Percentiles rank a stretch among this genome's conserved stretches.
Evolutionary conservation across 92 coral and sea anemone genomes (phyloP).

Genomic region (Ricordea florida): DNA sequence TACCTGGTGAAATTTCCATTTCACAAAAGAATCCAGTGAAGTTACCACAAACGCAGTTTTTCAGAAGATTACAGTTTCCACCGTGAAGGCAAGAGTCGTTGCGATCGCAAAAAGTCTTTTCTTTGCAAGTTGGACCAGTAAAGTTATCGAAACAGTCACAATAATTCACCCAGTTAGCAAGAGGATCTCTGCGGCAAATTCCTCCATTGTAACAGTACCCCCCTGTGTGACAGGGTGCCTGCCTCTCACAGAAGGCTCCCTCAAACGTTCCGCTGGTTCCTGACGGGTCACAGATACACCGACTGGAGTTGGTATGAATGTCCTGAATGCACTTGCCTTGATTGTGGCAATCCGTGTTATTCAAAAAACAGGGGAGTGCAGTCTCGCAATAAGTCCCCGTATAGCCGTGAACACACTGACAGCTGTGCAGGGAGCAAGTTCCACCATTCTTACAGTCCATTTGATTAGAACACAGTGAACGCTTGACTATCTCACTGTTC

Average conservation of each 20-base stretch:
- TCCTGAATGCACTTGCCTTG: neutral
- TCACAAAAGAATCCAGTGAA: conserved; percentile 13
- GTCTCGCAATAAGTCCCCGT: neutral
- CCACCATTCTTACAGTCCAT: no score
- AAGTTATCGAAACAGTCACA: neutral
- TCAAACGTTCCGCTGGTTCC: neutral
- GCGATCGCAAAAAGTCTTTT: neutral
- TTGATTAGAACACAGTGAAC: no score
- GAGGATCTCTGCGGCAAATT: neutral
- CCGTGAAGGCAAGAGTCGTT: neutral
- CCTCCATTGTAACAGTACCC: neutral
- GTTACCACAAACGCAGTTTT: neutral
- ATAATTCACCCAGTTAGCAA: neutral
- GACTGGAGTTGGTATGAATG: neutral
- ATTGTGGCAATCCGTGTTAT: neutral
- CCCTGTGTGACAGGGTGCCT: neutral
- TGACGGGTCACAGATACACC: neutral
- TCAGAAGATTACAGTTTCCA: neutral
- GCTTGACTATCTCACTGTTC: no score
- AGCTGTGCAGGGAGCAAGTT: no score
- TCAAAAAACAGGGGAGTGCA: neutral
- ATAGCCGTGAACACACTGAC: neutral
- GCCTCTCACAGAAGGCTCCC: conserved; percentile 3
- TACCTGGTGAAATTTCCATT: conserved; percentile 5
- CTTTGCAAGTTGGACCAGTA: neutral